Evolutionary conservation across 2,888 invertebrate species (phyloP), one percentile per base, ranked within the genome.

Genomic region (Epistrophe eligans): DNA sequence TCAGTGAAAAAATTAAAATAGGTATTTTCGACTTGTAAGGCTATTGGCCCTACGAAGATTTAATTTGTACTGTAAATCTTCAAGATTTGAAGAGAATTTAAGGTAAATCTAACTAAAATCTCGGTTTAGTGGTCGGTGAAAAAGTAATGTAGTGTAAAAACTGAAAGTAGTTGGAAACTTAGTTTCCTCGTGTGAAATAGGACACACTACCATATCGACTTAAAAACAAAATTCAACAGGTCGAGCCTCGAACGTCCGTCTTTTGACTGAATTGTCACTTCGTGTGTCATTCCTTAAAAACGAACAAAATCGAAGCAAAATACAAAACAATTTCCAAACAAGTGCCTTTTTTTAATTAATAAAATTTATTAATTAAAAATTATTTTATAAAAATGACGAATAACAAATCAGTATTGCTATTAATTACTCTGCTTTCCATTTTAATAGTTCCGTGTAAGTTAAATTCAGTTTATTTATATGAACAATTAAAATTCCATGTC

Each of bases 311-410:
- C 50, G 57, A 9, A 74, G 45, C 43, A 70, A 85, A 82, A 85
- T 73, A 77, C 62, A 77, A 82, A 85, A 85, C 85, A 85, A 82
- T 74, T 77, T 38, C 67, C 35, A 67, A 81, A 55, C 64, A 82
- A 82, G 77, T 82, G 85, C 82, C 73, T 79, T 79, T 15, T 48
- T 77, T 50, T 55, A 67, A 50, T 40, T 48, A 19, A 8, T 67
- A 62, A 38, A 11, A 10, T 28, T 1, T 8, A 35, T 40, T 55
- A 43, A 43, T 43, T 15, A 62, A 40, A 24, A 11, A 38, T 0
- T n/a, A 4, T 24, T 43, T 10, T 0, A 19, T 57, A 9, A 81
- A 85, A 73, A 85, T 85, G 85, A 48, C 66, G 19, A 67, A 77
- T n/a, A 74, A 82, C 32, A 82, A 66, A 66, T 79, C 77, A 66